phyloP scores from a whole-genome alignment of 64 coral and sea anemone genomes.

The Stylophora pistillata region DNA sequence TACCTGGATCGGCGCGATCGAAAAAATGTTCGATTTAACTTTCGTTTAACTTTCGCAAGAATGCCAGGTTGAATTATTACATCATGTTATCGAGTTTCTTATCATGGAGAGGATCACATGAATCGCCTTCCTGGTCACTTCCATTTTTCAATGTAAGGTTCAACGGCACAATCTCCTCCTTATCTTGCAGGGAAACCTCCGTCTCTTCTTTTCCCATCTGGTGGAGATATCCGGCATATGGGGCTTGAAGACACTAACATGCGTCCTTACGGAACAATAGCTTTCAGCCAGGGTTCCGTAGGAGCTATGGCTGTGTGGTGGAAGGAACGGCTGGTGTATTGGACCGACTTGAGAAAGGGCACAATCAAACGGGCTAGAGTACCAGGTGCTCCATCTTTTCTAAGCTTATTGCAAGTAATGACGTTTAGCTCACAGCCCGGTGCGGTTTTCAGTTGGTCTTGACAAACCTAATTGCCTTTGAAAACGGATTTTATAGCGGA shows the following conservation, averaged over 20 bases:
- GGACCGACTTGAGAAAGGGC: conserved; percentile 38
- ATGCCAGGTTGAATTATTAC: no score
- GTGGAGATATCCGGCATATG: conserved; percentile 28
- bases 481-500: no score
- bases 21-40: no score
- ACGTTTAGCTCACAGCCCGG: not conserved
- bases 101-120: no score
- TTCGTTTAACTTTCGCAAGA: no score
- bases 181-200: conserved; percentile 18
- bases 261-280: not conserved
- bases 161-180: no score
- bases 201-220: conserved; percentile 43
- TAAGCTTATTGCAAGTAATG: not conserved
- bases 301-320: conserved; percentile 24
- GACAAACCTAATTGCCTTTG: no score
- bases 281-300: conserved; percentile 6
- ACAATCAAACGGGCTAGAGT: conserved; percentile 57
- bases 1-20: no score
- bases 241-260: not conserved
- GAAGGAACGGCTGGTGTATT: conserved; percentile 28
- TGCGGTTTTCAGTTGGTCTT: no score
- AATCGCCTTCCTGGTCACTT: not conserved
- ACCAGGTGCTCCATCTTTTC: conserved; percentile 16
- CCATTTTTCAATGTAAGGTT: not conserved
- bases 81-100: no score